A percentile compares a stretch with the other conserved stretches of the same genome.
Evolutionary conservation across 2,888 invertebrate genomes (phyloP).

Genomic region (Eristalis pertinax): DNA sequence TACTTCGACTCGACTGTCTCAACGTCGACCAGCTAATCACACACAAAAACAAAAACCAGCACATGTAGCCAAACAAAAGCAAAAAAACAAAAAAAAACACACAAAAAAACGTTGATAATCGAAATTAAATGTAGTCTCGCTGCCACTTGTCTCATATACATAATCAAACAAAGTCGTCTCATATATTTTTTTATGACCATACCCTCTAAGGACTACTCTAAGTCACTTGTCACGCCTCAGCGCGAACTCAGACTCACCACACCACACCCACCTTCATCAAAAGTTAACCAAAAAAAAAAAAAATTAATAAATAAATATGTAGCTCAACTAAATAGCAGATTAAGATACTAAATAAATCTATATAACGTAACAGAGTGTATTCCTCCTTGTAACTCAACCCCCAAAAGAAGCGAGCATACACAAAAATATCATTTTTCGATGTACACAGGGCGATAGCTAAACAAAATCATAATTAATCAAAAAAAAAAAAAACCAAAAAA

Average conservation of each 20-base stretch:
- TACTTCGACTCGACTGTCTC: no score
- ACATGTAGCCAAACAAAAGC: no score
- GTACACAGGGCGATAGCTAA: not conserved
- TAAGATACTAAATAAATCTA: not conserved
- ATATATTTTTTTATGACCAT: not conserved
- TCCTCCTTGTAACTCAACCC: not conserved
- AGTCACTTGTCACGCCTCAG: not conserved
- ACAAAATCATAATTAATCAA: not conserved
- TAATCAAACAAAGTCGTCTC: no score
- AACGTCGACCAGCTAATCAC: no score
- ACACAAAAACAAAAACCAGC: no score
- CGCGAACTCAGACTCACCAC: no score
- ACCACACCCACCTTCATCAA: not conserved
- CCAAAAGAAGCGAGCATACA: not conserved
- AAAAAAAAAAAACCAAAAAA: not conserved
- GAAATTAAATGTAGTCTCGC: no score
- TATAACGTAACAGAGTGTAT: not conserved
- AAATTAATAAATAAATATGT: not conserved
- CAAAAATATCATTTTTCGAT: slow-evolving; percentile 39
- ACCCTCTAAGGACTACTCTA: not conserved
- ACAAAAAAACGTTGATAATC: no score
- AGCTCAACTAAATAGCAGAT: not conserved
- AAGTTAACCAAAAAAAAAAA: not conserved
- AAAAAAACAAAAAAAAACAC: no score
- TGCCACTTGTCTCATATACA: no score